Conservation (phyloP, 2,888 invertebrate genomes). For the Orchesella flavescens region DNA sequence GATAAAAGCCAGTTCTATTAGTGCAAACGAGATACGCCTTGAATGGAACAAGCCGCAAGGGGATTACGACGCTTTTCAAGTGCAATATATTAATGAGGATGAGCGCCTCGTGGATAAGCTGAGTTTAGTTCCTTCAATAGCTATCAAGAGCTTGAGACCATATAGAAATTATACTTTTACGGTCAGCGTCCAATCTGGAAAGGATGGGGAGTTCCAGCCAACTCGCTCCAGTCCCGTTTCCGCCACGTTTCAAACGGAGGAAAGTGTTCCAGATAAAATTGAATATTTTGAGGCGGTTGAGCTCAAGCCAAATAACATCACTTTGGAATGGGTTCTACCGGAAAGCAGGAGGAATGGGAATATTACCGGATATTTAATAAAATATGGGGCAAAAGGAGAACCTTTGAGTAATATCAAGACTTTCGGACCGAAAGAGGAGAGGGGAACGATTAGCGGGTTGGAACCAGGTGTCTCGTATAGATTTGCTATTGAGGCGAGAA, state of each 20-base stretch:
- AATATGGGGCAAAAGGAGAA: slow-evolving; percentile 78
- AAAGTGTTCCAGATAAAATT: slow-evolving; percentile 89
- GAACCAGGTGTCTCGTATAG: slow-evolving; percentile 87
- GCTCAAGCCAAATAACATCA: slow-evolving; percentile 86
- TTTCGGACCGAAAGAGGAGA: slow-evolving; percentile 78
- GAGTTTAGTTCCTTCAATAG: slow-evolving; percentile 81
- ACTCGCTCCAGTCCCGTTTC: slow-evolving; percentile 85
- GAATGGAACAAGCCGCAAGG: slow-evolving; percentile 88
- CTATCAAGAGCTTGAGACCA: slow-evolving; percentile 83
- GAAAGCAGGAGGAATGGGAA: slow-evolving; percentile 87
- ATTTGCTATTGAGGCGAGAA: slow-evolving; percentile 88
- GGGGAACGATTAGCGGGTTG: slow-evolving; percentile 82
- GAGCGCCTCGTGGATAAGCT: slow-evolving; percentile 82
- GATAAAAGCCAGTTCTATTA: slow-evolving; percentile 85
- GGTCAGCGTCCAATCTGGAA: slow-evolving; percentile 87
- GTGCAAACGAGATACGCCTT: slow-evolving; percentile 85
- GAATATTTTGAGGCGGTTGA: slow-evolving; percentile 82
- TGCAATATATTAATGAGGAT: slow-evolving; percentile 86
- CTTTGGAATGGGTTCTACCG: slow-evolving; percentile 87
- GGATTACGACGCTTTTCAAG: slow-evolving; percentile 90
- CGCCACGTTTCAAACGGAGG: slow-evolving; percentile 85
- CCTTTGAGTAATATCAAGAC: slow-evolving; percentile 65
- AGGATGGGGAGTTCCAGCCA: slow-evolving; percentile 78
- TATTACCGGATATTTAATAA: slow-evolving; percentile 85
- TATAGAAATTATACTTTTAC: slow-evolving; percentile 92